phyloP scores from a whole-genome alignment of 2,888 invertebrate genomes.

The Osmoderma eremita region DNA sequence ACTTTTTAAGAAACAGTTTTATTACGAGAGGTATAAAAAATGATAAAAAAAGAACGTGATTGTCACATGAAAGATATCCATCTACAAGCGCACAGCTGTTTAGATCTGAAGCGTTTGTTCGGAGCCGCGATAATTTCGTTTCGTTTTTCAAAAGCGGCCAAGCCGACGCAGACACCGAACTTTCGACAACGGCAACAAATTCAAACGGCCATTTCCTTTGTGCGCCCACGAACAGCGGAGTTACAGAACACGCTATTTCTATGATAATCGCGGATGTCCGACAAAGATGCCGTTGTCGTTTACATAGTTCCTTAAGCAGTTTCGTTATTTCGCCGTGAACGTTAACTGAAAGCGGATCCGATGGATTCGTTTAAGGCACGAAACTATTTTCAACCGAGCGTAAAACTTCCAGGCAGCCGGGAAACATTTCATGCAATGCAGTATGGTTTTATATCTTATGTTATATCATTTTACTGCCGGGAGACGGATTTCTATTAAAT shows the following conservation, averaged over 20 bases:
- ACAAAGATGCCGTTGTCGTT: conserved; percentile 46
- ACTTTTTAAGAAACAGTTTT: too few species aligned
- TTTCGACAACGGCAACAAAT: conserved; percentile 46
- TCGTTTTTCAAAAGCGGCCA: conserved; percentile 41
- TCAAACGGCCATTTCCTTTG: conserved; percentile 50
- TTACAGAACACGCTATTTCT: conserved; percentile 49
- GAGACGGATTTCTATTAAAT: too few species aligned
- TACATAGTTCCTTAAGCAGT: conserved; percentile 45
- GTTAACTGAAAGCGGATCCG: neutral
- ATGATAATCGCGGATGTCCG: conserved; percentile 49
- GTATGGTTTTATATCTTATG: too few species aligned
- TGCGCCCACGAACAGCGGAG: conserved; percentile 51
- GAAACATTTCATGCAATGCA: too few species aligned
- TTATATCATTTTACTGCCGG: too few species aligned
- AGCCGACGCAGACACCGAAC: conserved; percentile 28
- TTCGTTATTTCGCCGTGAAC: conserved; percentile 15
- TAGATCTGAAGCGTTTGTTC: conserved; percentile 17
- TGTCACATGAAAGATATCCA: too few species aligned
- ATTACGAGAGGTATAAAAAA: too few species aligned
- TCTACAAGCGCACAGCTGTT: too few species aligned
- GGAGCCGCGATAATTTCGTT: conserved; percentile 35
- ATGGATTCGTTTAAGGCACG: conserved; percentile 10
- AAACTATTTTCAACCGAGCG: conserved; percentile 7
- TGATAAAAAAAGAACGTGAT: too few species aligned
- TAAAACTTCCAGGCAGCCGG: too few species aligned